These are phyloP conservation scores for Choloepus didactylus DNA, from an alignment of 2,797 vertebrate genomes.

Conservation along the genomic window DNA sequence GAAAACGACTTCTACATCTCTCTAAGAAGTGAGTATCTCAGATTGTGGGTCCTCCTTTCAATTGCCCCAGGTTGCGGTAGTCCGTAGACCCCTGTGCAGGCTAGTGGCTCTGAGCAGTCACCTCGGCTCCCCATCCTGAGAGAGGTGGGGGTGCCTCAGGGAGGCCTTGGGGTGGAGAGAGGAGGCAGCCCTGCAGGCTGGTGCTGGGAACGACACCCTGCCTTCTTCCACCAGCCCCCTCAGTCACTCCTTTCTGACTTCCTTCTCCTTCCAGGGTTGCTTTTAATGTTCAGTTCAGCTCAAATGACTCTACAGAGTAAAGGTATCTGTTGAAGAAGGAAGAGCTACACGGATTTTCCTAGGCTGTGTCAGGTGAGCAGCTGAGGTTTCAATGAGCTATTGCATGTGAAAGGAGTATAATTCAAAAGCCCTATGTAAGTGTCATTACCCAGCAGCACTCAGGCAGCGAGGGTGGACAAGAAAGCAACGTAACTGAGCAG, in stretches of 20 bases:
- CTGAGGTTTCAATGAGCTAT: not conserved
- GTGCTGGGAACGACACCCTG: not conserved
- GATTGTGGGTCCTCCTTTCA: conserved; percentile 77
- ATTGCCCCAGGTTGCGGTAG: conserved; percentile 36
- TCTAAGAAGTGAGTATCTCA: conserved; percentile 80
- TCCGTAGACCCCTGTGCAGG: no score
- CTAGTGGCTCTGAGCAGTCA: not conserved
- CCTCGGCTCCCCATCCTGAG: not conserved
- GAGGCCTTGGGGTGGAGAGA: not conserved
- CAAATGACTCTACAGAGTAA: not conserved
- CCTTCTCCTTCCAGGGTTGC: not conserved
- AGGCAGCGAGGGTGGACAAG: not conserved
- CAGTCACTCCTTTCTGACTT: not conserved
- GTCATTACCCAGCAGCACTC: not conserved
- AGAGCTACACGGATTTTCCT: not conserved
- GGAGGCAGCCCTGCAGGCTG: not conserved
- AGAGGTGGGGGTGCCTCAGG: not conserved
- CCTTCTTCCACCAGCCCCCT: not conserved
- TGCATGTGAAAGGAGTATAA: not conserved
- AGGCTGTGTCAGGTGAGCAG: not conserved
- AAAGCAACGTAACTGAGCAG: not conserved
- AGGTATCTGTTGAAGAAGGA: not conserved
- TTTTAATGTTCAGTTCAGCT: not conserved
- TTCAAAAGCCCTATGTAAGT: not conserved
- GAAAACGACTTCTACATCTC: conserved; percentile 77